Conservation (phyloP, 2,888 invertebrate species). For the Eristalis tenax region DNA sequence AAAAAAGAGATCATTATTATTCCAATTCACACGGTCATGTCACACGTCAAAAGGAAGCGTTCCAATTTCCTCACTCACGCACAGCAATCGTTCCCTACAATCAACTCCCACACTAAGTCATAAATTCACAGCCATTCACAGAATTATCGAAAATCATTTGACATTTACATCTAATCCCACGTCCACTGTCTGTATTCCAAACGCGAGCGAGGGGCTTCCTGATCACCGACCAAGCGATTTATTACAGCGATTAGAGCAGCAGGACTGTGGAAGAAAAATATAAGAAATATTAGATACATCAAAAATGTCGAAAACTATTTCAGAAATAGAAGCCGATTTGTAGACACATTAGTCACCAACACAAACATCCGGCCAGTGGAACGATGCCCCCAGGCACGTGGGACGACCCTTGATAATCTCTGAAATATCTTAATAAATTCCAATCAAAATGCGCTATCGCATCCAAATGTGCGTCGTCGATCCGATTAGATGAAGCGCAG, state of each 20-base stretch:
- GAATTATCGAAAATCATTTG: background rate
- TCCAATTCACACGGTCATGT: background rate
- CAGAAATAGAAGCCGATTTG: conserved; percentile 25
- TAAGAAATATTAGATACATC: conserved; percentile 1
- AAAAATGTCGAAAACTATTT: conserved; percentile 4
- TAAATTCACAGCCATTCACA: background rate
- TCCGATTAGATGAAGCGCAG: background rate
- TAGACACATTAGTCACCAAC: conserved; percentile 21
- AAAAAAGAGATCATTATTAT: background rate
- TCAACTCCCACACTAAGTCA: background rate
- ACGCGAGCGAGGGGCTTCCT: background rate
- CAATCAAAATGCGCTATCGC: conserved; percentile 23
- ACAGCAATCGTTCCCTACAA: background rate
- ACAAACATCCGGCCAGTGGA: conserved; percentile 1
- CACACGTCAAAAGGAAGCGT: background rate
- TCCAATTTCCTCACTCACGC: background rate
- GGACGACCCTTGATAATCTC: conserved; percentile 19
- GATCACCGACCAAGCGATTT: background rate
- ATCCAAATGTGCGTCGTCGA: background rate
- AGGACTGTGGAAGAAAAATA: background rate
- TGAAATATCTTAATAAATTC: conserved; percentile 20
- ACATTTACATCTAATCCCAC: background rate
- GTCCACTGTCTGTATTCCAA: background rate
- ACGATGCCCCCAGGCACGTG: background rate
- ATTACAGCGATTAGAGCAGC: background rate